Evolutionary conservation across 2,113 vertebrate genomes (phyloP).

Genomic region (Larimichthys polyactis): DNA sequence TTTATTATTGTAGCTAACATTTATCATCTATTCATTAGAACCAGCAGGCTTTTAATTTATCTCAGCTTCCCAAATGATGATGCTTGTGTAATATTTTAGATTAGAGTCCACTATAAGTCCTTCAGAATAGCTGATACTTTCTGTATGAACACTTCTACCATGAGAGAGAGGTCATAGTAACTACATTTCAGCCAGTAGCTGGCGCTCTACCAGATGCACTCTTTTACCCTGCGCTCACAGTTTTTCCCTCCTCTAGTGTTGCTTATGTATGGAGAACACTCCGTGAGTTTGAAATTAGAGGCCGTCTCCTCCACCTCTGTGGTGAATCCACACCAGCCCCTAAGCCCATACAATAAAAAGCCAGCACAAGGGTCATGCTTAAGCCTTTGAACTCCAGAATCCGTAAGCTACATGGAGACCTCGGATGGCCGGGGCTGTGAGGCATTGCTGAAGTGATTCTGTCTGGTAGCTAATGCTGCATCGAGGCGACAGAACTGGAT

Average conservation of each 20-base stretch:
- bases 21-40: neutral
- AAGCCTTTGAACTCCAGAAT: conserved; percentile 40
- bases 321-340: conserved; percentile 34
- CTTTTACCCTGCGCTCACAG: conserved; percentile 4
- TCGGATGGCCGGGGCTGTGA: neutral
- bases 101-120: neutral
- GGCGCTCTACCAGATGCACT: neutral
- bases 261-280: neutral
- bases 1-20: neutral
- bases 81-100: neutral
- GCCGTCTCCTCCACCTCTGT: conserved; percentile 5
- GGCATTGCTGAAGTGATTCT: conserved; percentile 42
- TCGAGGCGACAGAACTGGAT: conserved; percentile 60
- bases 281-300: neutral
- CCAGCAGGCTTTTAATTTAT: neutral
- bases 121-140: neutral
- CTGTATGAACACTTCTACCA: neutral
- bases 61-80: neutral
- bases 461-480: conserved; percentile 45
- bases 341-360: conserved; percentile 31
- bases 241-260: neutral
- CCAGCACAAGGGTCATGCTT: conserved; percentile 28
- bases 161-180: neutral
- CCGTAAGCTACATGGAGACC: conserved; percentile 25
- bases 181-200: neutral